These are phyloP conservation scores for Pseudocheirus occidentalis DNA, from an alignment of 2,797 vertebrate species.

Conservation along the genomic window DNA sequence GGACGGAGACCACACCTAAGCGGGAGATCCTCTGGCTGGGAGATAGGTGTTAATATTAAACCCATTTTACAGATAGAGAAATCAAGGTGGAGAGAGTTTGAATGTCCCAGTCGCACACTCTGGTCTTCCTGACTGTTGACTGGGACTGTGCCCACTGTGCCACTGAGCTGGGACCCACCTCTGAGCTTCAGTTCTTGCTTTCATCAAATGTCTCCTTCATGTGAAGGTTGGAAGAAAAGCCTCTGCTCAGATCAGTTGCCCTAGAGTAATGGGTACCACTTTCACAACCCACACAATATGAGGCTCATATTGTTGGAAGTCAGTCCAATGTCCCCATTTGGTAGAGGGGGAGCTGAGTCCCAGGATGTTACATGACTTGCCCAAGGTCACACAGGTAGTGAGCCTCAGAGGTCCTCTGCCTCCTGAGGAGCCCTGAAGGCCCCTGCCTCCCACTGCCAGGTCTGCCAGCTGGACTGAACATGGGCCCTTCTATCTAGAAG, in stretches of 20 bases:
- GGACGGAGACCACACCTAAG: neutral
- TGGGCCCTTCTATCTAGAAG: neutral
- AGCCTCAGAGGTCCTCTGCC: neutral
- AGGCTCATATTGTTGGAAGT: neutral
- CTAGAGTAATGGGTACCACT: neutral
- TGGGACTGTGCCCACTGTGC: neutral
- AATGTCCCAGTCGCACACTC: neutral
- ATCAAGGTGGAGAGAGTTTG: neutral
- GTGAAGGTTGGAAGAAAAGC: neutral
- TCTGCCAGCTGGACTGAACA: neutral
- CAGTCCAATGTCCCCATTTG: neutral
- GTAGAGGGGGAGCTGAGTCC: neutral
- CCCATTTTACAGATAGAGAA: neutral
- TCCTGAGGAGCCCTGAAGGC: neutral
- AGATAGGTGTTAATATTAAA: neutral
- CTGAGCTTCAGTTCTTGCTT: neutral
- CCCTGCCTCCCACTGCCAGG: too few species aligned
- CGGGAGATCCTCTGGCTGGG: neutral
- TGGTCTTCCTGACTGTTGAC: neutral
- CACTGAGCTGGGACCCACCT: neutral
- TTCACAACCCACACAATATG: neutral
- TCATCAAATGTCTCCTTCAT: neutral
- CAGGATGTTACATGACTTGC: neutral
- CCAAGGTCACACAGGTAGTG: neutral
- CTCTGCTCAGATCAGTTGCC: neutral